These are phyloP conservation scores for Siniperca chuatsi DNA, from an alignment of 2,113 vertebrate genomes.

Conservation along the genomic window DNA sequence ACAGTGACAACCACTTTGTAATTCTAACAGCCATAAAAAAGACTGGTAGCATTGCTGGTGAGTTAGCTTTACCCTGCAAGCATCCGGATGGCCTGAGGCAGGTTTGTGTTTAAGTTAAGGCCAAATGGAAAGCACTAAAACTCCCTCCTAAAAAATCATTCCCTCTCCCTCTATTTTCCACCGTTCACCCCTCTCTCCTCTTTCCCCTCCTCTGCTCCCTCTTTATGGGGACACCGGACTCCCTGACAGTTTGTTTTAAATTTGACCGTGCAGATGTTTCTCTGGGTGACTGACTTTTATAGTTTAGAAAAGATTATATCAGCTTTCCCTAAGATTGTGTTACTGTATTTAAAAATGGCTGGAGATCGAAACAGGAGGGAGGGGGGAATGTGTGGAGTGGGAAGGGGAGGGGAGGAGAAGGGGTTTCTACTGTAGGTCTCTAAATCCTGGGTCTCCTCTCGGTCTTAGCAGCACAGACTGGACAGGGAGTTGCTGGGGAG, in stretches of 20 bases:
- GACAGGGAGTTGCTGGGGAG: conserved; percentile 44
- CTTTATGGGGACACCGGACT: conserved; percentile 87
- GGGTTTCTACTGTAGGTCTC: conserved; percentile 61
- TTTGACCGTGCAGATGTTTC: conserved; percentile 90
- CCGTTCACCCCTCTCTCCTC: conserved; percentile 30
- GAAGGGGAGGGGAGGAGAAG: conserved; percentile 21
- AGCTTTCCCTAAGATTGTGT: conserved; percentile 88
- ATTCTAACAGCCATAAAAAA: conserved; percentile 55
- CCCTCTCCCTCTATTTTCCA: conserved; percentile 68
- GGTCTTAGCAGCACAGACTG: conserved; percentile 28
- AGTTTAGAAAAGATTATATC: conserved; percentile 91
- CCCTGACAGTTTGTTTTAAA: conserved; percentile 90
- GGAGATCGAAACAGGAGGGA: conserved; percentile 51
- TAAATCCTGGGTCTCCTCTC: conserved; percentile 72
- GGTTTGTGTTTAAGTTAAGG: conserved; percentile 65
- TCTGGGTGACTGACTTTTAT: conserved; percentile 90
- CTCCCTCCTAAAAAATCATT: conserved; percentile 62
- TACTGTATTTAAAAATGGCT: conserved; percentile 88
- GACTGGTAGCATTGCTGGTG: conserved; percentile 49
- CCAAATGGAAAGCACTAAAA: conserved; percentile 79
- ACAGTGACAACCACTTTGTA: conserved; percentile 65
- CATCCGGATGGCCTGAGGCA: conserved; percentile 58
- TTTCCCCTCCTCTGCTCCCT: conserved; percentile 50
- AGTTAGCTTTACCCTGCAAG: conserved; percentile 60
- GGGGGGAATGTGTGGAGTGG: conserved; percentile 34